A percentile compares a stretch with the other conserved stretches of the same genome.
Conservation (phyloP, 2,113 vertebrate species). For the Mustela nigripes region DNA sequence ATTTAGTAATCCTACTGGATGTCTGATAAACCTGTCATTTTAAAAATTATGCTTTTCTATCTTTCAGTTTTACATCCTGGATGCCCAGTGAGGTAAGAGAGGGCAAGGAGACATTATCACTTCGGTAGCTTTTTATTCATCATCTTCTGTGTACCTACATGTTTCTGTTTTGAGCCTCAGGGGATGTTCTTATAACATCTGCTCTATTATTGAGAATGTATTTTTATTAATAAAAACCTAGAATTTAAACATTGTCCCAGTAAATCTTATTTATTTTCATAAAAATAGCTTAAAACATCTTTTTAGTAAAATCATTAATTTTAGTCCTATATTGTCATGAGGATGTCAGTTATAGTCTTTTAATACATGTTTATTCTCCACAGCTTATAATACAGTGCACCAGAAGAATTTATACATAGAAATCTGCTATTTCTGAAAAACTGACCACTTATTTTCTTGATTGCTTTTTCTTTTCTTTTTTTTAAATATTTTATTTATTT, state of each 20-base stretch:
- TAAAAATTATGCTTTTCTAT: conserved; percentile 1
- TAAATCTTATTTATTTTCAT: background rate
- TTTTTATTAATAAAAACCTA: conserved; percentile 19
- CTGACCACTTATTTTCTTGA: background rate
- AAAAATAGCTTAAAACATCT: background rate
- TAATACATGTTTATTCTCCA: background rate
- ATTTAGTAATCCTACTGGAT: conserved; percentile 1
- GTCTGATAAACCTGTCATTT: background rate
- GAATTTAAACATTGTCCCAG: background rate
- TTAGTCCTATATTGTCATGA: background rate
- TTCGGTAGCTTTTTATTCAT: background rate
- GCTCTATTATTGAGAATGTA: background rate
- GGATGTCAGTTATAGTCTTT: background rate
- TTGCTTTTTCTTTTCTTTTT: background rate
- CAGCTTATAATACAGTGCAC: background rate
- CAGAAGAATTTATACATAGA: background rate
- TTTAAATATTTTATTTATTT: too few species aligned
- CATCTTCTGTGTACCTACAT: background rate
- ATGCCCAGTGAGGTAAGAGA: background rate
- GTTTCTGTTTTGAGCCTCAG: background rate
- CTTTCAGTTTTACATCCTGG: background rate
- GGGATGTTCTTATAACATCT: background rate
- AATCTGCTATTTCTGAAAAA: background rate
- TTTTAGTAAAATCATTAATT: background rate
- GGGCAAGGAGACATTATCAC: background rate